These are phyloP conservation scores for Pentalonia nigronervosa DNA, from an alignment of 1,140 invertebrate genomes.

Conservation along the genomic window DNA sequence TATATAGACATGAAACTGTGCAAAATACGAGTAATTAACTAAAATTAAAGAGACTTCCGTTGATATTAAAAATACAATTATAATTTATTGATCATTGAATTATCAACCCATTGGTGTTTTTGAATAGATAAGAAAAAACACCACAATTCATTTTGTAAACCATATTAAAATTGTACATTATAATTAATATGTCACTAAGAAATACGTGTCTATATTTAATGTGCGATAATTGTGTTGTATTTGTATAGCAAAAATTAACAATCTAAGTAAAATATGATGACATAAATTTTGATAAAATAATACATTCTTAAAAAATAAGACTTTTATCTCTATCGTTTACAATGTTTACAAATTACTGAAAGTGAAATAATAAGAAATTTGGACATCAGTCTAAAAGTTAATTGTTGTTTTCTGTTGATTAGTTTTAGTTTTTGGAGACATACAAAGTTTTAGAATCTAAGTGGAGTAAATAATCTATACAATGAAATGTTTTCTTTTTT, in stretches of 20 bases:
- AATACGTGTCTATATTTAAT: background rate
- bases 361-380: constrained; percentile 20
- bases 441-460: background rate
- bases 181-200: background rate
- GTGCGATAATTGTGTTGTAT: background rate
- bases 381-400: constrained; percentile 1
- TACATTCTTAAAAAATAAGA: background rate
- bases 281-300: background rate
- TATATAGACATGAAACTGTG: background rate
- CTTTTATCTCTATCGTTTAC: background rate
- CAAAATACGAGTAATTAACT: background rate
- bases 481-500: background rate
- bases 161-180: background rate
- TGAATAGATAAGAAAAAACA: background rate
- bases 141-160: background rate
- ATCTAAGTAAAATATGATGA: background rate
- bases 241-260: background rate
- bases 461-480: background rate
- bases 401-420: constrained; percentile 22
- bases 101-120: background rate
- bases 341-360: background rate
- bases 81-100: background rate
- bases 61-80: background rate
- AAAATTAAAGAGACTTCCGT: background rate
- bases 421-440: constrained; percentile 27